phyloP scores from a whole-genome alignment of 2,888 invertebrate genomes.

The Alloscopus bannaensis region DNA sequence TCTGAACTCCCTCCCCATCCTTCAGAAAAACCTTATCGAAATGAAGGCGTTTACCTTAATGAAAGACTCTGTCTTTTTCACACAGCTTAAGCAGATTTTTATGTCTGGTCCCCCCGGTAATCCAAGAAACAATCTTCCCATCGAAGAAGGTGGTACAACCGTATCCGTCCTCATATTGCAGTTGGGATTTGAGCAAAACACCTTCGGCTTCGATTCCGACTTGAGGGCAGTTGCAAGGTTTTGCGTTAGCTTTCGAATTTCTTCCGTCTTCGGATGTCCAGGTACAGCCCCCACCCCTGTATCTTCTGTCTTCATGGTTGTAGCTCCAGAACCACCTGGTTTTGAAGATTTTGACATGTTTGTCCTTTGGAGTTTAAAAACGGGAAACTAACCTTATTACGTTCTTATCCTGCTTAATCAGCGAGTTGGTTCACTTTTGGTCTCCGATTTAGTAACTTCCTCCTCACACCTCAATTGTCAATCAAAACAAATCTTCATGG shows the following conservation, averaged over 20 bases:
- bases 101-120: not conserved
- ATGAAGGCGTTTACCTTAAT: conserved; percentile 11
- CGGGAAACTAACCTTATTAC: too few relatives aligned
- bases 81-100: conserved; percentile 23
- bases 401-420: too few relatives aligned
- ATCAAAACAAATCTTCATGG: too few relatives aligned
- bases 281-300: too few relatives aligned
- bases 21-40: not conserved
- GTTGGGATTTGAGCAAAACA: not conserved
- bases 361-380: too few relatives aligned
- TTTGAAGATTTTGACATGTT: too few relatives aligned
- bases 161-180: not conserved
- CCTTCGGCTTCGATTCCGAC: too few relatives aligned
- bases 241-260: not conserved
- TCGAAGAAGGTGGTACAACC: not conserved
- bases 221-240: not conserved
- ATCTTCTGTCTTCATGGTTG: too few relatives aligned
- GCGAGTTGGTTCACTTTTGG: too few relatives aligned
- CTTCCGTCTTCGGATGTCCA: not conserved
- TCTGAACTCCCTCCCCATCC: not conserved
- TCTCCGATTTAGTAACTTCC: too few relatives aligned
- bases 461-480: too few relatives aligned
- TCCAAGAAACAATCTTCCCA: not conserved
- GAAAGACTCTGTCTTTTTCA: not conserved
- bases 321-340: too few relatives aligned